Conservation (phyloP, 2,888 invertebrate genomes). For the Pogonocherus hispidulus region DNA sequence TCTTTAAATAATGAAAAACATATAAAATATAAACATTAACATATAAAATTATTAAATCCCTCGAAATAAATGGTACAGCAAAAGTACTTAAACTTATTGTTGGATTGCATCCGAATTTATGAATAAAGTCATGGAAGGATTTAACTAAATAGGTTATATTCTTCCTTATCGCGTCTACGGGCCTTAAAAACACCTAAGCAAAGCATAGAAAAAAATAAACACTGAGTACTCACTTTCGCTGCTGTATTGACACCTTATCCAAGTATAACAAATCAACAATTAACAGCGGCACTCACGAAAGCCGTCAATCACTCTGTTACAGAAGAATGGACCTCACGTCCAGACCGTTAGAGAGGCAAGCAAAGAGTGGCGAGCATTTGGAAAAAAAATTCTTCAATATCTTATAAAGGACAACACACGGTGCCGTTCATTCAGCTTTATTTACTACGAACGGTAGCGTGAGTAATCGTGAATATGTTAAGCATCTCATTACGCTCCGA, state of each 20-base stretch:
- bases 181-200: too few species aligned
- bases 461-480: neutral
- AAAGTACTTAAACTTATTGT: too few species aligned
- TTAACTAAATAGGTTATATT: too few species aligned
- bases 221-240: conserved; percentile 19
- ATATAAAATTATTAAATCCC: too few species aligned
- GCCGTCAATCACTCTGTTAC: conserved; percentile 3
- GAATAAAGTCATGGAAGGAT: too few species aligned
- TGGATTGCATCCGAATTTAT: too few species aligned
- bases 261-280: conserved; percentile 21
- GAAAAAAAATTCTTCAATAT: conserved; percentile 20
- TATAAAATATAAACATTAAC: too few species aligned
- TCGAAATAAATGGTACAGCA: too few species aligned
- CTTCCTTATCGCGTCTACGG: too few species aligned
- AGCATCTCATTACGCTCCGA: too few species aligned
- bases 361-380: conserved; percentile 22
- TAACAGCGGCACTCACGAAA: conserved; percentile 8
- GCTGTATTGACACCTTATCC: conserved; percentile 15
- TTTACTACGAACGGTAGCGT: conserved; percentile 13
- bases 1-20: too few species aligned
- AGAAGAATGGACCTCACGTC: conserved; percentile 2
- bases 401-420: conserved; percentile 20
- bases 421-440: conserved; percentile 20
- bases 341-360: conserved; percentile 12
- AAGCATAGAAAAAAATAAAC: neutral